Conservation (phyloP, 2,888 invertebrate species). For the Leptogaster cylindrica region DNA sequence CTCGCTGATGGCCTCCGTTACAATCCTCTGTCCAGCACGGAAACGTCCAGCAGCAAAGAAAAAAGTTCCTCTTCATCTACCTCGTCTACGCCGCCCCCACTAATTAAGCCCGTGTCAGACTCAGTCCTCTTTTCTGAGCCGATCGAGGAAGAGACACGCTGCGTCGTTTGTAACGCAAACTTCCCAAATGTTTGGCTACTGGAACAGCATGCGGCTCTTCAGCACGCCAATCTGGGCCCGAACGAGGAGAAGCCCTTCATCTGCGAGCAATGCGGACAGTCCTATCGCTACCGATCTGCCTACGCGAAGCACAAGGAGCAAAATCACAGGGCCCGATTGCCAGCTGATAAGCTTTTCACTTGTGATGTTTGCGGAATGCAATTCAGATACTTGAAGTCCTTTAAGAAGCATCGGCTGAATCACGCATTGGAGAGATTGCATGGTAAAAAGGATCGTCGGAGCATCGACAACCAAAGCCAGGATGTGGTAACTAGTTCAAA, state of each 20-base stretch:
- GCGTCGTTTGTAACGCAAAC: constrained; percentile 83
- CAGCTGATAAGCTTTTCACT: constrained; percentile 88
- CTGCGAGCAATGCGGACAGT: constrained; percentile 90
- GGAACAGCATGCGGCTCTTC: constrained; percentile 83
- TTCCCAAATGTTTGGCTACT: constrained; percentile 88
- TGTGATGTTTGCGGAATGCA: constrained; percentile 94
- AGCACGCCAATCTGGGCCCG: constrained; percentile 72
- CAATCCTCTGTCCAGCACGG: constrained; percentile 52
- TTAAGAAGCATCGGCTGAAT: constrained; percentile 87
- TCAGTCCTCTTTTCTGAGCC: constrained; percentile 58
- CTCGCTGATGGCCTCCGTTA: constrained; percentile 55
- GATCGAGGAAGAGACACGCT: constrained; percentile 67
- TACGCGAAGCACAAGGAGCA: constrained; percentile 86
- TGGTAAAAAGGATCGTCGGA: constrained; percentile 67
- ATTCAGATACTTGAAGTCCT: constrained; percentile 86
- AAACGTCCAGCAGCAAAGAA: constrained; percentile 59
- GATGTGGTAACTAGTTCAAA: constrained; percentile 78
- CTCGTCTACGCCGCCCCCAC: constrained; percentile 58
- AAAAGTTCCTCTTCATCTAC: constrained; percentile 62
- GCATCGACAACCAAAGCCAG: constrained; percentile 60
- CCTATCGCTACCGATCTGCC: constrained; percentile 86
- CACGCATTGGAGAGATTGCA: constrained; percentile 84
- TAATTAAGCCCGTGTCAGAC: constrained; percentile 52
- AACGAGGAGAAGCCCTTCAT: constrained; percentile 87
- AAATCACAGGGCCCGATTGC: constrained; percentile 84